phyloP scores from a whole-genome alignment of 2,113 vertebrate species.

The Anolis carolinensis region DNA sequence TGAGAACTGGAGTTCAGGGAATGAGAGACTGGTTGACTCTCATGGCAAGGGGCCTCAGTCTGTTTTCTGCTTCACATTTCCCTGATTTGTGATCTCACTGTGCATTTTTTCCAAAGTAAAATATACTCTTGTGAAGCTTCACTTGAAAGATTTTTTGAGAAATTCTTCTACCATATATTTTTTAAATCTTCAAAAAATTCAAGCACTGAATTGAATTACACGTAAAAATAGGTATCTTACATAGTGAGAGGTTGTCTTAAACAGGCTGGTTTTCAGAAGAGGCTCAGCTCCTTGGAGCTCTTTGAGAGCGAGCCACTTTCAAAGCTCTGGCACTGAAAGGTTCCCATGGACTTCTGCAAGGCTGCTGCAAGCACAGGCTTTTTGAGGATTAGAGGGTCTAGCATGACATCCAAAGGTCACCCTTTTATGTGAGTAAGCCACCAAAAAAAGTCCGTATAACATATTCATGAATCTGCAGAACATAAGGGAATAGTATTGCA shows the following conservation, averaged over 20 bases:
- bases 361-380: neutral
- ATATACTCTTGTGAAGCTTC: conserved; percentile 6
- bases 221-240: conserved; percentile 5
- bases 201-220: neutral
- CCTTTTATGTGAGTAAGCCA: neutral
- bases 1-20: neutral
- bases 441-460: neutral
- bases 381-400: conserved; percentile 19
- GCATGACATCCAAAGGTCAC: neutral
- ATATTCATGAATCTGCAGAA: neutral
- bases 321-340: neutral
- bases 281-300: neutral
- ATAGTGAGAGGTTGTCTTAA: neutral
- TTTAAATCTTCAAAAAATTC: neutral
- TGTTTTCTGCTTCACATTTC: neutral
- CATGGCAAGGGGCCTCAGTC: neutral
- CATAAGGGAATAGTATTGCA: neutral
- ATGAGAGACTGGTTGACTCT: neutral
- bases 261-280: neutral
- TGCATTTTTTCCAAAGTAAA: neutral
- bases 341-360: conserved; percentile 2
- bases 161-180: neutral
- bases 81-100: neutral
- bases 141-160: conserved; percentile 4
- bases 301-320: conserved; percentile 3